Base-by-base conservation (phyloP, 2,888 invertebrate genomes). In the Archaeoteleia sp. region DNA sequence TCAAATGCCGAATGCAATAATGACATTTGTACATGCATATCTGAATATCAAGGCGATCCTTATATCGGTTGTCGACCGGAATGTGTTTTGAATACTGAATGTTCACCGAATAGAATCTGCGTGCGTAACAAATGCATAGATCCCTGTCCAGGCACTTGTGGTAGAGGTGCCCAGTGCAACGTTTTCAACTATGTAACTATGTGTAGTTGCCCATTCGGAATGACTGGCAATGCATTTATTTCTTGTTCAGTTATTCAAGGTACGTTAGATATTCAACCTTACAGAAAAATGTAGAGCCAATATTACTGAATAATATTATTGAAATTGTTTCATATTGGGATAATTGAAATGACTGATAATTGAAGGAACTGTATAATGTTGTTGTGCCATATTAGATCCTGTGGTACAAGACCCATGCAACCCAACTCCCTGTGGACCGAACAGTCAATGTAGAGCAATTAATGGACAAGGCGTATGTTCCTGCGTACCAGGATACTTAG, bases 391-490 rank as follows among this genome's bases (percentile, higher is more conserved):
- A n/a, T n/a, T 20, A 20, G 20, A 20, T 2, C 20, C 20, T 20
- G 20, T 20, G 2, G 20, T 20, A 20, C 20, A 20, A 20, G 20
- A 93, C 82, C 91, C 90, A 4, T 91, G 91, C 77, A 86, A 89
- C 79, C 89, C 93, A 45, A 91, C 91, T 40, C 93, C 93, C 2
- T 95, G 95, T 79, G 92, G 92, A 10, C 74, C 81, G 1, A 49
- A 49, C 14, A 92, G 93, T 80, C 91, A 92, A 78, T 94, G 94
- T 78, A 88, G 91, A 43, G 90, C 90, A 80, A 85, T 90, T 12
- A 92, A 92, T 74, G 90, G 89, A 23, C 89, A 92, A 69, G 91
- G 92, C 1, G 91, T 92, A 6, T 94, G 94, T 79, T 91, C 92
- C 14, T 94, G 94, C 78, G 86, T 92, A 60, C 88, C 89, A 62